Base-by-base conservation (phyloP, 2,888 invertebrate species). In the Trichogramma evanescens region DNA sequence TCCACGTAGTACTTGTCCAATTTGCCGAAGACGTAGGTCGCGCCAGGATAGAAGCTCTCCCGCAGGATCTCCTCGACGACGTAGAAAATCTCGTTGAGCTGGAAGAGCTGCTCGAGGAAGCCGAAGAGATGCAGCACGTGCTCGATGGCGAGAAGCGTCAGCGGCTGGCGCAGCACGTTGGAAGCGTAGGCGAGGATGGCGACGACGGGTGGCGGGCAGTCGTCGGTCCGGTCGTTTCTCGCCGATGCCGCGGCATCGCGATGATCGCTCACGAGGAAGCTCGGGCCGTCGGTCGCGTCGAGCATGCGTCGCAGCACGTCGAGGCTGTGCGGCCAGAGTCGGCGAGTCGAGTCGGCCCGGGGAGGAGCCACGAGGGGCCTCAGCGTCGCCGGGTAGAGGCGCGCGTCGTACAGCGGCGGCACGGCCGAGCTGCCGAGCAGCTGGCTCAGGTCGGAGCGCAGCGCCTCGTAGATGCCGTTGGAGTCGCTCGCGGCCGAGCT, bases 61-160 rank as follows among this genome's bases (percentile, higher is more conserved):
- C 69, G 62, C 10, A 76, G 51, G 5, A 67, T 66, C 4, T 67
- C 66, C 26, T 70, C 68, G 4, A 72, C 52, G 4, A 71, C 61
- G 13, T 70, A 69, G 55, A 71, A 74, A 48, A 71, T 66, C 39
- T 73, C 70, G 40, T 71, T 69, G 13, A 70, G 56, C 4, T 68
- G 64, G n/a, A 77, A 74, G 26, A 74, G 61, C 43, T 71, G 68
- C 26, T 70, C 73, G 10, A 75, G 61, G n/a, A 76, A 67, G 44
- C 61, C 66, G 42, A 75, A 73, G 9, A 75, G 54, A 13, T 68
- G 66, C 2, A 67, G 62, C 2, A 75, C 63, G 54, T 73, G 73
- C 56, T 74, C 72, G 8, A 71, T 59, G 53, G 72, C 72, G 70
- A 78, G 74, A n/a, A 78, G 72, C 4, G 74, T 71, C 10, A 77